Percentiles rank a stretch among this genome's conserved stretches.
phyloP scores from a whole-genome alignment of 37 sponge, comb jelly and placozoan species.

The Cladorhizidae sp. region DNA sequence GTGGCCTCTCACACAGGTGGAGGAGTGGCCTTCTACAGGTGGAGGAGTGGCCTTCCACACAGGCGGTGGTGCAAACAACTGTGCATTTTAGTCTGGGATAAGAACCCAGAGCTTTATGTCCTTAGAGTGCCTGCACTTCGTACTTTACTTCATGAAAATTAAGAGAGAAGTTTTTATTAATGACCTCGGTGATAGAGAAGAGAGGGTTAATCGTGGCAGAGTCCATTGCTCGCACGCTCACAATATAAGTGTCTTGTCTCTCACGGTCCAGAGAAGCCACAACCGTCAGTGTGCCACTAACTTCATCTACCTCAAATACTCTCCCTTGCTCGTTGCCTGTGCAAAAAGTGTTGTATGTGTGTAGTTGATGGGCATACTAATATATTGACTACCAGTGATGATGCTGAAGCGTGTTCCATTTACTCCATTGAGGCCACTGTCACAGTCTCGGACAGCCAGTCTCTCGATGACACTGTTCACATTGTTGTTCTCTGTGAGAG shows the following conservation, averaged over 20 bases:
- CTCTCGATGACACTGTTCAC: conserved; percentile 18
- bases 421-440: conserved; percentile 38
- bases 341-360: no score
- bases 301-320: conserved; percentile 10
- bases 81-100: no score
- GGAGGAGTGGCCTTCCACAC: no score
- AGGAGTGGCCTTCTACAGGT: no score
- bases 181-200: conserved; percentile 27
- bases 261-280: conserved; percentile 24
- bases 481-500: conserved; percentile 7
- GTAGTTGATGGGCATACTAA: no score
- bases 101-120: no score
- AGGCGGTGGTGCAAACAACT: no score
- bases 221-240: conserved; percentile 31
- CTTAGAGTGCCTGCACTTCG: no score
- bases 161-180: not conserved
- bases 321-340: conserved; percentile 23
- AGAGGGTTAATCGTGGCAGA: conserved; percentile 16
- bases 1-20: no score
- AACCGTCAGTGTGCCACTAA: conserved; percentile 21
- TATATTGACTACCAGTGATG: conserved; percentile 26
- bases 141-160: no score
- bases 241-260: conserved; percentile 8
- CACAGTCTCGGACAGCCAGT: conserved; percentile 39
- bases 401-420: conserved; percentile 33